Percentiles rank a stretch among this genome's conserved stretches.
phyloP scores from a whole-genome alignment of 2,888 invertebrate genomes.

The Calameuta filiformis region DNA sequence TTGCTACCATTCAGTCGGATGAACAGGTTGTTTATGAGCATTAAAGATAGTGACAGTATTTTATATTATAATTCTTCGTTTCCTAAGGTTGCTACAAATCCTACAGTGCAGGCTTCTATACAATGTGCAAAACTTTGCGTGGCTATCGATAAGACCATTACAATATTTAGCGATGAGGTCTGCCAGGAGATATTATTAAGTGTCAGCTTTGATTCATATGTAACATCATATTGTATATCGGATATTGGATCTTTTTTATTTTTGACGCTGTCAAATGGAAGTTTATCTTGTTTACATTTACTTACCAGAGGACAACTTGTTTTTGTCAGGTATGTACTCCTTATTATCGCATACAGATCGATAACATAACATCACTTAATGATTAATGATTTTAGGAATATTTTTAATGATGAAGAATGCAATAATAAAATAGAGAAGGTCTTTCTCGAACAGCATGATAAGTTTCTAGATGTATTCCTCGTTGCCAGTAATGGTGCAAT shows the following conservation, averaged over 20 bases:
- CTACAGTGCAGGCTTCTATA: conserved; percentile 37
- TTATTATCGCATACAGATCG: not conserved
- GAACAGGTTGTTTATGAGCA: conserved; percentile 33
- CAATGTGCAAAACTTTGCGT: conserved; percentile 51
- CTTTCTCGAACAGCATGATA: not conserved
- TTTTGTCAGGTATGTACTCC: conserved; percentile 45
- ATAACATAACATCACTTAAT: not conserved
- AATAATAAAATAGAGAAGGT: not conserved
- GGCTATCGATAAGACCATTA: conserved; percentile 55
- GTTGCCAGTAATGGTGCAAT: conserved; percentile 37
- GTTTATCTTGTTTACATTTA: conserved; percentile 53
- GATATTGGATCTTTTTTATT: conserved; percentile 48
- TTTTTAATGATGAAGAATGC: not conserved
- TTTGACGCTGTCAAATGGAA: conserved; percentile 44
- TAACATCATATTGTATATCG: conserved; percentile 52
- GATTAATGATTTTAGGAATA: conserved; percentile 21
- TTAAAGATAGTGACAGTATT: conserved; percentile 4
- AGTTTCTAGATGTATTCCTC: conserved; percentile 31
- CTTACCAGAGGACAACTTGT: conserved; percentile 38
- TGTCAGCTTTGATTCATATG: conserved; percentile 46
- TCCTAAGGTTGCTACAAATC: conserved; percentile 34
- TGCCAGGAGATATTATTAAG: conserved; percentile 50
- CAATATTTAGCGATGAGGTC: conserved; percentile 54
- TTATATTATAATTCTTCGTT: not conserved
- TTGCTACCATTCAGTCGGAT: conserved; percentile 61